These are phyloP conservation scores for Asteroscopus sphinx DNA, from an alignment of 2,888 invertebrate genomes.

Conservation along the genomic window DNA sequence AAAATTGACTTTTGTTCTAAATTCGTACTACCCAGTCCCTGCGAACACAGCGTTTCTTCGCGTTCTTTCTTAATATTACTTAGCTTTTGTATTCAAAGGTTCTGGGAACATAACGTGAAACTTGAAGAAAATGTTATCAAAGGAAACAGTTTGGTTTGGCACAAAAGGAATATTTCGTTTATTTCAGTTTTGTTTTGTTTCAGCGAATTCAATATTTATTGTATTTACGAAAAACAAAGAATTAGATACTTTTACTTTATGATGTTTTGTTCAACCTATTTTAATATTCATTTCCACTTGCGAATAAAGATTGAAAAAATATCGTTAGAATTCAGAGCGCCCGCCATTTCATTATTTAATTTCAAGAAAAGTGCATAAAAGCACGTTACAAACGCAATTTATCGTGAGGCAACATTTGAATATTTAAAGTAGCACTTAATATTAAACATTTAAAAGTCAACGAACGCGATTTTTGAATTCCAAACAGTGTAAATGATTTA, in stretches of 20 bases:
- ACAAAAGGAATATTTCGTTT: conserved; percentile 45
- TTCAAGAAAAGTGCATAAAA: conserved; percentile 1
- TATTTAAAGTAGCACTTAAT: conserved; percentile 37
- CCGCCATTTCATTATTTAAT: not conserved
- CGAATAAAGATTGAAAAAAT: not conserved
- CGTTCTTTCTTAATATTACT: conserved; percentile 47
- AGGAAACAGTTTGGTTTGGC: conserved; percentile 45
- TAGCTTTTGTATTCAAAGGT: conserved; percentile 53
- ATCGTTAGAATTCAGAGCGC: not conserved
- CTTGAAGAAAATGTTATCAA: conserved; percentile 50
- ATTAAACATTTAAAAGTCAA: conserved; percentile 45
- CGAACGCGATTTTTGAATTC: conserved; percentile 46
- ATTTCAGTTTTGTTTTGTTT: conserved; percentile 37
- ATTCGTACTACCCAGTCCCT: conserved; percentile 33
- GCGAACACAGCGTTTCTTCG: conserved; percentile 45
- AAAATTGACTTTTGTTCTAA: conserved; percentile 53
- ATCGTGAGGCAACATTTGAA: conserved; percentile 28
- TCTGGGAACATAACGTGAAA: conserved; percentile 41
- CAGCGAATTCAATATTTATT: conserved; percentile 28
- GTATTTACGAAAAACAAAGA: conserved; percentile 19
- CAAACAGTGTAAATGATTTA: conserved; percentile 58
- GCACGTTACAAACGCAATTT: conserved; percentile 6
- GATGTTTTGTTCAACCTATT: not conserved
- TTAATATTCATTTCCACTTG: not conserved
- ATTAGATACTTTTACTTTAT: not conserved